These are phyloP conservation scores for Dipodomys merriami DNA, from an alignment of 2,113 vertebrate genomes.

Conservation along the genomic window DNA sequence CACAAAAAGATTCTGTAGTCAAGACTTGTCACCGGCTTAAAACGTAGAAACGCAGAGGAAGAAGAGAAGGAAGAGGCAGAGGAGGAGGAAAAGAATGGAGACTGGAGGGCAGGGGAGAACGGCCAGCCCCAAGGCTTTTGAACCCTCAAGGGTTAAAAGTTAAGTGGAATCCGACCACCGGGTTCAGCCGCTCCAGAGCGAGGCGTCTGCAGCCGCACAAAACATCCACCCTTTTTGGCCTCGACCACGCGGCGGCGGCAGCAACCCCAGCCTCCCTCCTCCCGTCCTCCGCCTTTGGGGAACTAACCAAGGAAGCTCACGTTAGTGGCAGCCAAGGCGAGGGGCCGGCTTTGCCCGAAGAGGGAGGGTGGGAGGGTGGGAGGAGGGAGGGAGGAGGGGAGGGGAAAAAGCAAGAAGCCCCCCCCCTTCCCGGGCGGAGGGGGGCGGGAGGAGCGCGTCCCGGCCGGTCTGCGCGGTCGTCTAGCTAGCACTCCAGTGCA, in stretches of 20 bases:
- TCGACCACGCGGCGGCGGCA: neutral
- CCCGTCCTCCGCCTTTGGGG: conserved; percentile 45
- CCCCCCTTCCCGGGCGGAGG: conserved; percentile 64
- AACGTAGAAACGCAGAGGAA: neutral
- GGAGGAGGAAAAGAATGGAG: neutral
- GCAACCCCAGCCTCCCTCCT: conserved; percentile 22
- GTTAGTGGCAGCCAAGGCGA: conserved; percentile 60
- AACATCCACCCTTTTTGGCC: conserved; percentile 62
- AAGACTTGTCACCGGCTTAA: neutral
- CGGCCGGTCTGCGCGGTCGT: neutral
- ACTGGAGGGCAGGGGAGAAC: neutral
- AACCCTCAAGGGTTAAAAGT: conserved; percentile 64
- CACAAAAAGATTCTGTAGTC: neutral
- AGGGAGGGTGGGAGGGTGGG: conserved; percentile 5
- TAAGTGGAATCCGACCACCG: neutral
- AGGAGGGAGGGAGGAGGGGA: neutral
- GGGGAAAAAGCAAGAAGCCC: conserved; percentile 49
- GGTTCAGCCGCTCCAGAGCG: neutral
- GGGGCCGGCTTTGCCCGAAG: conserved; percentile 62
- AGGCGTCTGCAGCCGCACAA: neutral
- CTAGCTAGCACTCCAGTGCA: conserved; percentile 13
- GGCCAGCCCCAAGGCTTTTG: neutral
- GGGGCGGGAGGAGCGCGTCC: conserved; percentile 58
- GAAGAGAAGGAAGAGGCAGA: neutral
- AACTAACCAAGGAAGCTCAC: conserved; percentile 37